Evolutionary conservation across 2,888 invertebrate genomes (phyloP).

Genomic region (Heliconius cydno): DNA sequence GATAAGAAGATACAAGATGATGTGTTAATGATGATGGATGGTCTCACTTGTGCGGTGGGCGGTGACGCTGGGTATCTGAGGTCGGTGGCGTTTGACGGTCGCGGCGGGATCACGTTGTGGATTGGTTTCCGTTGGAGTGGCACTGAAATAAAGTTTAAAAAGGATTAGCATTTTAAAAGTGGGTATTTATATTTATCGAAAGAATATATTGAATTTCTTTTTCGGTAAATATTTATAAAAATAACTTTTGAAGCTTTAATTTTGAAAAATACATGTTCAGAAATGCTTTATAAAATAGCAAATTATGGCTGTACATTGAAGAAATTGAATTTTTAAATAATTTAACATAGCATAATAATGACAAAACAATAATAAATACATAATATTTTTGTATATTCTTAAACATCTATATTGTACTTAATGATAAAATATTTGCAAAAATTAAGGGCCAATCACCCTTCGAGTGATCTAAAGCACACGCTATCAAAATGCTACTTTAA

Average conservation of each 20-base stretch:
- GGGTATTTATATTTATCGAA: background rate
- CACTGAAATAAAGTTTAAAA: conserved; percentile 65
- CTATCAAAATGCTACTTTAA: background rate
- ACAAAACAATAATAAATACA: no score
- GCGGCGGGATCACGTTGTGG: conserved; percentile 84
- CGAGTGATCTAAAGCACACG: background rate
- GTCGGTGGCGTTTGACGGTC: conserved; percentile 69
- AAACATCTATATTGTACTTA: no score
- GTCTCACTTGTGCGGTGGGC: conserved; percentile 69
- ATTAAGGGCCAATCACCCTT: background rate
- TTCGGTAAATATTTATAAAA: background rate
- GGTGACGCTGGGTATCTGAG: conserved; percentile 61
- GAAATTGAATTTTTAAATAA: no score
- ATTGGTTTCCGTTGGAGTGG: conserved; percentile 82
- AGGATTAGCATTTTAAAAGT: background rate
- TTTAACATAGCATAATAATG: no score
- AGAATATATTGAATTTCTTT: background rate
- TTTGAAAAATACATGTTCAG: no score
- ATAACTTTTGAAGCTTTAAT: no score
- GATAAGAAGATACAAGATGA: conserved; percentile 59
- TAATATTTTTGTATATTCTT: no score
- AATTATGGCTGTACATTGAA: no score
- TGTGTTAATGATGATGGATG: conserved; percentile 62
- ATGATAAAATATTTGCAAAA: background rate
- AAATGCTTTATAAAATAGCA: no score